Percentiles rank a stretch among this genome's conserved stretches.
Evolutionary conservation across 2,113 vertebrate genomes (phyloP).

Genomic region (Alligator sinensis): DNA sequence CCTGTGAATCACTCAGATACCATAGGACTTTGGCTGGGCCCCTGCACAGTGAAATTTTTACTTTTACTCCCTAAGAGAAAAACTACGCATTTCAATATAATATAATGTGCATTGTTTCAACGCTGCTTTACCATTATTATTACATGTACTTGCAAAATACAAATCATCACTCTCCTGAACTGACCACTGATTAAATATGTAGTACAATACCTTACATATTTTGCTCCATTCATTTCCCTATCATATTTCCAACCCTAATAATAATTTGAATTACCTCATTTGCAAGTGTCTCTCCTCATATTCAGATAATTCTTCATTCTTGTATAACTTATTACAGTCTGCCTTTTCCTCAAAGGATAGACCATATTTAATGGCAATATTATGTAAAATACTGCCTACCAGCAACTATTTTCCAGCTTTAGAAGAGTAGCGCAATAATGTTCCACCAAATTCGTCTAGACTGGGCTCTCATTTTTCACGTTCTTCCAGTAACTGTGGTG

Average conservation of each 20-base stretch:
- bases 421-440: conserved; percentile 13
- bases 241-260: conserved; percentile 52
- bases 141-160: neutral
- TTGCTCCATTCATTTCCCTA: conserved; percentile 25
- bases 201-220: conserved; percentile 11
- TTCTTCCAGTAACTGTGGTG: neutral
- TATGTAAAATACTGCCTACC: conserved; percentile 43
- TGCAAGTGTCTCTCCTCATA: conserved; percentile 30
- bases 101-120: neutral
- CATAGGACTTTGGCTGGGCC: neutral
- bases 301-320: conserved; percentile 55
- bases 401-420: conserved; percentile 44
- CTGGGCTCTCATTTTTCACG: conserved; percentile 32
- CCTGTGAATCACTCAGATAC: neutral
- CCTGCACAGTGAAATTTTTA: neutral
- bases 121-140: neutral
- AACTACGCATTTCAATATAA: conserved; percentile 10
- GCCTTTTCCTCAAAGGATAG: conserved; percentile 46
- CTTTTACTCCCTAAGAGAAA: neutral
- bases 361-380: conserved; percentile 55
- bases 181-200: conserved; percentile 7
- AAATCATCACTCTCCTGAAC: neutral
- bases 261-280: conserved; percentile 47
- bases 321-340: conserved; percentile 46
- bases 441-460: conserved; percentile 43